phyloP scores from a whole-genome alignment of 1,140 invertebrate species.

The Acyrthosiphon pisum region DNA sequence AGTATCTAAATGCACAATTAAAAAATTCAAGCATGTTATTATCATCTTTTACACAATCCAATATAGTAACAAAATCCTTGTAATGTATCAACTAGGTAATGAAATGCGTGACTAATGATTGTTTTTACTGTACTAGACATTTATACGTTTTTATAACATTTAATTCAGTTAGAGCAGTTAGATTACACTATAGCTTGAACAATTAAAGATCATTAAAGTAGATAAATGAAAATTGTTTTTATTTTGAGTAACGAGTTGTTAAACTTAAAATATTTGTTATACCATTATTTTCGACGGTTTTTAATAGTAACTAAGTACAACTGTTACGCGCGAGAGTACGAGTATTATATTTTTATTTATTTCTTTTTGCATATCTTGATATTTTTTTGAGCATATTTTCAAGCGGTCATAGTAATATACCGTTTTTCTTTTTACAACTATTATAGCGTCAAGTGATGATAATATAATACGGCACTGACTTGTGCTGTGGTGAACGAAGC shows the following conservation, averaged over 20 bases:
- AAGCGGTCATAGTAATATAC: too few relatives aligned
- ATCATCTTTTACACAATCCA: background rate
- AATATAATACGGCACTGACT: slow-evolving; percentile 1
- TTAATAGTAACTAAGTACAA: background rate
- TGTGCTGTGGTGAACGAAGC: background rate
- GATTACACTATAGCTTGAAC: background rate
- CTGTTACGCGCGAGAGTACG: background rate
- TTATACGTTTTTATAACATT: background rate
- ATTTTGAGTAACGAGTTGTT: background rate
- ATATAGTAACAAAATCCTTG: background rate
- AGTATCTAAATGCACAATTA: background rate
- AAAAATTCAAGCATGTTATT: background rate
- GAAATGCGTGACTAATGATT: background rate
- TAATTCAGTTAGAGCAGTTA: background rate
- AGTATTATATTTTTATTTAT: background rate
- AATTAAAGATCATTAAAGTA: background rate
- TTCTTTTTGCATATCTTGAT: background rate
- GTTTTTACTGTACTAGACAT: background rate
- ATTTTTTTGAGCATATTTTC: background rate
- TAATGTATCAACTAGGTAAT: background rate
- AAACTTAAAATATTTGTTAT: background rate
- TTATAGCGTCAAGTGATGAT: background rate
- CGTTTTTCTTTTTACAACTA: background rate
- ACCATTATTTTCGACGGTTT: background rate
- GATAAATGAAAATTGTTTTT: background rate